These are phyloP conservation scores for Damaliscus lunatus DNA, from an alignment of 2,113 vertebrate genomes.

Conservation along the genomic window DNA sequence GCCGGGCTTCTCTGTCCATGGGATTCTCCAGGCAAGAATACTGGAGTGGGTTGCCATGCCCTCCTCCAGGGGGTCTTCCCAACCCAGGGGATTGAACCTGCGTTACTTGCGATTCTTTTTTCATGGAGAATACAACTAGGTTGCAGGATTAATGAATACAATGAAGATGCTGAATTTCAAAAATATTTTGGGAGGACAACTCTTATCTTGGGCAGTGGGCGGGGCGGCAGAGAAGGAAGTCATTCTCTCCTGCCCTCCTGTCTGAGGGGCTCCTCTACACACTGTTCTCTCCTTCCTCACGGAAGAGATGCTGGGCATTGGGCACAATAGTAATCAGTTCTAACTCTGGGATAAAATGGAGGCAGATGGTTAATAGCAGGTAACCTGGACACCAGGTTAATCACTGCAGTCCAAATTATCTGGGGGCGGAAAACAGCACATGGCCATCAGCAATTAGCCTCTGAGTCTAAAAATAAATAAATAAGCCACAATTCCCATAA, in stretches of 20 bases:
- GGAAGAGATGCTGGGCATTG: background rate
- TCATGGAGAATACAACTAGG: background rate
- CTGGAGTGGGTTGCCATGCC: background rate
- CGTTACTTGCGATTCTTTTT: constrained; percentile 10
- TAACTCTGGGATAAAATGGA: constrained; percentile 21
- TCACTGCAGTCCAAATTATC: constrained; percentile 47
- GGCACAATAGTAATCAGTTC: background rate
- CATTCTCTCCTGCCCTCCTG: background rate
- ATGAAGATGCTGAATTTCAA: constrained; percentile 28
- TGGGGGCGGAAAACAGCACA: constrained; percentile 57
- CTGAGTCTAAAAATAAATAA: constrained; percentile 8
- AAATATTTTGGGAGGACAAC: background rate
- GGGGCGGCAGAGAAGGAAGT: background rate
- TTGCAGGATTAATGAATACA: constrained; percentile 30
- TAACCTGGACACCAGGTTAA: constrained; percentile 64
- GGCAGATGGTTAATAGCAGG: constrained; percentile 29
- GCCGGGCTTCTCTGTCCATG: background rate
- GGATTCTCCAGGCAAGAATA: background rate
- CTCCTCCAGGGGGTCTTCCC: background rate
- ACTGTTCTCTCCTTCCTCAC: background rate
- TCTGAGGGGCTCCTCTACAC: background rate
- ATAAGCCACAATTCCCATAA: constrained; percentile 60
- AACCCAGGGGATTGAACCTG: background rate
- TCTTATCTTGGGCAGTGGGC: background rate
- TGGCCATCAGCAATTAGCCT: constrained; percentile 66